Evolutionary conservation across 2,113 vertebrate genomes (phyloP).

Genomic region (Nematolebias whitei): DNA sequence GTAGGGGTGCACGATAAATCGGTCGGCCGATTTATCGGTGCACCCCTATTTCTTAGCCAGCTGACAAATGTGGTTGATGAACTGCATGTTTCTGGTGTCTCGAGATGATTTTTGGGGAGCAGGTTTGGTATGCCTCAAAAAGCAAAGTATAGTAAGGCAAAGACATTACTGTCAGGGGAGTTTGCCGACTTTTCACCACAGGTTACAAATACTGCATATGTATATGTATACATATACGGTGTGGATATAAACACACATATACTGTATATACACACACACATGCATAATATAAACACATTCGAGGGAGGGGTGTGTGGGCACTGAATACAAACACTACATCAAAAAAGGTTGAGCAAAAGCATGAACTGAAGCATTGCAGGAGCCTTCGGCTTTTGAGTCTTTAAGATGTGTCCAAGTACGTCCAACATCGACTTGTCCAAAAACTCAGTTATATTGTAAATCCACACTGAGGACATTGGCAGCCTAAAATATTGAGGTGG

Average conservation of each 20-base stretch:
- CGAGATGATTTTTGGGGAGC: slow-evolving; percentile 22
- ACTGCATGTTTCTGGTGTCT: slow-evolving; percentile 37
- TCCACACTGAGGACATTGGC: slow-evolving; percentile 78
- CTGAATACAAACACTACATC: slow-evolving; percentile 80
- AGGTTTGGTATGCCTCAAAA: slow-evolving; percentile 67
- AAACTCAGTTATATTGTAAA: slow-evolving; percentile 70
- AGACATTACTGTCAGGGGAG: slow-evolving; percentile 75
- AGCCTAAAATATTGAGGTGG: slow-evolving; percentile 72
- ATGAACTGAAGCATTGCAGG: slow-evolving; percentile 70
- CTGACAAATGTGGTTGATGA: slow-evolving; percentile 38
- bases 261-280: slow-evolving; percentile 79
- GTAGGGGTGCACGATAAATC: no score
- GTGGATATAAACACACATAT: slow-evolving; percentile 82
- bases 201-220: slow-evolving; percentile 82
- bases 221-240: slow-evolving; percentile 83
- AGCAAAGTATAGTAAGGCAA: slow-evolving; percentile 78
- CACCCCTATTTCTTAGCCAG: no score
- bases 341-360: slow-evolving; percentile 79
- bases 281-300: slow-evolving; percentile 83
- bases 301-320: slow-evolving; percentile 64
- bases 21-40: no score
- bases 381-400: slow-evolving; percentile 61
- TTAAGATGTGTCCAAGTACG: slow-evolving; percentile 48
- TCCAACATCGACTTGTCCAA: slow-evolving; percentile 54
- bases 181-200: slow-evolving; percentile 73